A percentile compares a stretch with the other conserved stretches of the same genome.
Evolutionary conservation across 2,797 vertebrate species (phyloP).

Genomic region (Enteromius unitaeniatus): DNA sequence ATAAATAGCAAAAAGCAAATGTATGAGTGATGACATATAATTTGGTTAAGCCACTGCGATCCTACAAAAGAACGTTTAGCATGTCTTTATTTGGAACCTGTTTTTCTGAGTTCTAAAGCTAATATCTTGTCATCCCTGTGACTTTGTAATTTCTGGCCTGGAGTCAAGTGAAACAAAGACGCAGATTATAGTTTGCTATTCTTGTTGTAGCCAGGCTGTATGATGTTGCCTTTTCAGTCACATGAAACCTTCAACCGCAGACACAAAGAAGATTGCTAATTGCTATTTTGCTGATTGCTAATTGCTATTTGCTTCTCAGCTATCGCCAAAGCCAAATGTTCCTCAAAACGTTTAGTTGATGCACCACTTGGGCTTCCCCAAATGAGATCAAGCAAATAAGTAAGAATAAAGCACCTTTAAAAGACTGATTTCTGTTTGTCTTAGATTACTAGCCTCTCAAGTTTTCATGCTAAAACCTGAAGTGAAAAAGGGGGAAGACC

Average conservation of each 20-base stretch:
- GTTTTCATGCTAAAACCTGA: conserved; percentile 33
- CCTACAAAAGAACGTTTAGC: background rate
- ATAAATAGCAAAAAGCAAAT: background rate
- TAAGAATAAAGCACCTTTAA: conserved; percentile 38
- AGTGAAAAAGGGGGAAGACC: conserved; percentile 27
- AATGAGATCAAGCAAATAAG: conserved; percentile 27
- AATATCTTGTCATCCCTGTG: conserved; percentile 2
- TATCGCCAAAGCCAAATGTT: conserved; percentile 59
- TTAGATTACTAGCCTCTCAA: conserved; percentile 8
- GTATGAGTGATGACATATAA: background rate
- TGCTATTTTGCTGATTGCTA: conserved; percentile 79
- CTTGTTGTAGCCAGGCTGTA: conserved; percentile 27
- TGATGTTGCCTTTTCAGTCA: conserved; percentile 51
- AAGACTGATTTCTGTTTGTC: conserved; percentile 8
- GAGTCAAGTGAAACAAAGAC: conserved; percentile 23
- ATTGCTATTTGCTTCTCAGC: conserved; percentile 75
- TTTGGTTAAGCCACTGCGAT: background rate
- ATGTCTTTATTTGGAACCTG: background rate
- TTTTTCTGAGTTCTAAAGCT: background rate
- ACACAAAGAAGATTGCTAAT: conserved; percentile 69
- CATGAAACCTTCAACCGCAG: conserved; percentile 41
- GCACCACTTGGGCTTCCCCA: conserved; percentile 35
- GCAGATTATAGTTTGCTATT: conserved; percentile 20
- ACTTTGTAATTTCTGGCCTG: background rate
- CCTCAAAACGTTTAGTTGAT: conserved; percentile 49